Evolutionary conservation across 1,140 invertebrate genomes (phyloP).

Genomic region (Meloidogyne chitwoodi): DNA sequence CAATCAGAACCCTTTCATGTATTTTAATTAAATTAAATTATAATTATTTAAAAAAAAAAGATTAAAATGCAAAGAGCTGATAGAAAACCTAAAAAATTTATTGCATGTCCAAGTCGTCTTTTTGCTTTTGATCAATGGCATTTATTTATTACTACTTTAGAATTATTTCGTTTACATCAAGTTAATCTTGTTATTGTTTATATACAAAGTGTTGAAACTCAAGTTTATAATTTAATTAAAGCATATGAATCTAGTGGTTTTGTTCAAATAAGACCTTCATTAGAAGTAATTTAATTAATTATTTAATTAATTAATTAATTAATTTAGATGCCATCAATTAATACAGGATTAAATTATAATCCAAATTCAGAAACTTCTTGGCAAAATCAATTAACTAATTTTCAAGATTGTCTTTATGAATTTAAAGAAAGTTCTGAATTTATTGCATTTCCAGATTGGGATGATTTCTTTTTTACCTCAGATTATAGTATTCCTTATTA

Average conservation of each 20-base stretch:
- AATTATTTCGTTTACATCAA: constrained; percentile 28
- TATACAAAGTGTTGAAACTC: constrained; percentile 20
- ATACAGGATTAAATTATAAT: constrained; percentile 15
- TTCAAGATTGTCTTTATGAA: constrained; percentile 8
- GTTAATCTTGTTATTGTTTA: constrained; percentile 34
- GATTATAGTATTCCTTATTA: not conserved
- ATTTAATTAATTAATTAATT: too few species aligned
- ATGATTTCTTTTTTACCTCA: constrained; percentile 1
- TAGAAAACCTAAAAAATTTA: not conserved
- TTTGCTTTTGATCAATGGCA: constrained; percentile 39
- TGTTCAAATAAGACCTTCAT: constrained; percentile 21
- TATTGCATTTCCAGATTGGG: constrained; percentile 9
- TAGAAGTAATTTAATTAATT: not conserved
- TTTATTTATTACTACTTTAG: constrained; percentile 32
- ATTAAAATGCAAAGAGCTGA: not conserved
- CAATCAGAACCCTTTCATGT: not conserved
- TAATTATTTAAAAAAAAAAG: too few species aligned
- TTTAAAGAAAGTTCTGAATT: constrained; percentile 11
- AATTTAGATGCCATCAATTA: not conserved
- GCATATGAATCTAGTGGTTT: constrained; percentile 18
- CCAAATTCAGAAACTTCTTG: constrained; percentile 33
- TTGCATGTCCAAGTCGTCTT: constrained; percentile 33
- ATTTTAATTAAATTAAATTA: not conserved
- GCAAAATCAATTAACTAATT: constrained; percentile 28
- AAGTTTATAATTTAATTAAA: constrained; percentile 29